Evolutionary conservation across 2,888 invertebrate species (phyloP), one percentile per base, ranked within the genome.

Genomic region (Belgica antarctica): DNA sequence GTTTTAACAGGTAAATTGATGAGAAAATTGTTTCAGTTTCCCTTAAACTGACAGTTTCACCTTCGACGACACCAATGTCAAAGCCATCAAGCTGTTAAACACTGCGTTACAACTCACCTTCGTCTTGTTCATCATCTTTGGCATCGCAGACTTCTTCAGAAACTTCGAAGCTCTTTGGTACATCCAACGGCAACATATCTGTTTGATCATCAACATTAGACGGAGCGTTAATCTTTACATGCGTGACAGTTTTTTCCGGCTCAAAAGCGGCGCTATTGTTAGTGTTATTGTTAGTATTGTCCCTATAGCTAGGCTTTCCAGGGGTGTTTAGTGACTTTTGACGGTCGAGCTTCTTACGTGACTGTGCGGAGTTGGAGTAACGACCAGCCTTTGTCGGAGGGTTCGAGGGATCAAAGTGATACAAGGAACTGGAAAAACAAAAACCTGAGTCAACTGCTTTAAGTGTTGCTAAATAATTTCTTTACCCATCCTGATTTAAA

Each of bases 401-500:
- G 73, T 80, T 80, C 75, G 79, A 78, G 74, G 80, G 80, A 76
- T 80, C 80, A 74, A 78, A 80, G 75, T 80, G 80, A 75, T 80
- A 80, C 73, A 80, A 77, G 73, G 80, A 78, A 75, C 80, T 80
- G 76, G 61, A 41, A 41, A 10, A 2, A 41, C 15, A 5, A 2
- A n/a, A 41, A 41, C 31, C n/a, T n/a, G n/a, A 41, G 41, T 17
- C 41, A 47, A 71, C 22, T 52, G 17, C 17, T 4, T 34, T 7
- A 8, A 34, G 41, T n/a, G 10, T n/a, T 41, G 5, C 4, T 2
- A 24, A 68, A 62, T 8, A 19, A 25, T 28, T 36, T 72, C 78
- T 77, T 80, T 80, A 80, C 80, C 80, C 80, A 78, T 80, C 80
- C 78, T 79, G 78, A 77, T 80, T 80, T 76, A 80, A 77, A 76